A percentile compares a stretch with the other conserved stretches of the same genome.
phyloP scores from a whole-genome alignment of 2,113 vertebrate species.

The Deroptyus accipitrinus region DNA sequence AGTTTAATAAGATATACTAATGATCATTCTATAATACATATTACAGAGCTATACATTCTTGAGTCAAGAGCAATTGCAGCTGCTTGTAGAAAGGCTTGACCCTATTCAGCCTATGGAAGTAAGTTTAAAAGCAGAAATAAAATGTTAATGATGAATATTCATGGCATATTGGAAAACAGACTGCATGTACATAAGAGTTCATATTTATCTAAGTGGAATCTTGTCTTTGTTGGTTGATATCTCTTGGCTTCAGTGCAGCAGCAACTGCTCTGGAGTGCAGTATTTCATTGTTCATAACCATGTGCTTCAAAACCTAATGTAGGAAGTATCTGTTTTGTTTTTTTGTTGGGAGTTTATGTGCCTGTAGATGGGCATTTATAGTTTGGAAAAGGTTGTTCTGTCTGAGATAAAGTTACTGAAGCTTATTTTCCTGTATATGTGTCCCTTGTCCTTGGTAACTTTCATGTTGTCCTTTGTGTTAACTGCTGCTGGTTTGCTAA shows the following conservation, averaged over 20 bases:
- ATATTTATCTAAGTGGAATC: background rate
- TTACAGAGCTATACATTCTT: constrained; percentile 91
- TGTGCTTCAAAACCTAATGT: background rate
- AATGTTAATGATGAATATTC: background rate
- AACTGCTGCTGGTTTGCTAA: background rate
- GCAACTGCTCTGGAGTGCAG: background rate
- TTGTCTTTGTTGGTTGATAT: background rate
- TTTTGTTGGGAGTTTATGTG: background rate
- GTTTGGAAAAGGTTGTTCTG: background rate
- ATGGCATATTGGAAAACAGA: background rate
- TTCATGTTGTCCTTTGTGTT: background rate
- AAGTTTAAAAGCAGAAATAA: constrained; percentile 47
- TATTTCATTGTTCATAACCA: background rate
- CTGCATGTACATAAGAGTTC: background rate
- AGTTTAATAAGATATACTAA: constrained; percentile 18
- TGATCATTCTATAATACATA: constrained; percentile 23
- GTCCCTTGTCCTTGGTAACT: background rate
- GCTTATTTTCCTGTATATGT: background rate
- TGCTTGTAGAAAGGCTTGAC: constrained; percentile 87
- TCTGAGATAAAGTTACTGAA: background rate
- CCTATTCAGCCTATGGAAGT: constrained; percentile 88
- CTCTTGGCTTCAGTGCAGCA: background rate
- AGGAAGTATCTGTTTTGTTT: background rate
- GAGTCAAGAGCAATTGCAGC: constrained; percentile 91
- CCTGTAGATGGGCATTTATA: background rate